phyloP scores from a whole-genome alignment of 2,797 vertebrate species.

The Fistularia tabacaria region DNA sequence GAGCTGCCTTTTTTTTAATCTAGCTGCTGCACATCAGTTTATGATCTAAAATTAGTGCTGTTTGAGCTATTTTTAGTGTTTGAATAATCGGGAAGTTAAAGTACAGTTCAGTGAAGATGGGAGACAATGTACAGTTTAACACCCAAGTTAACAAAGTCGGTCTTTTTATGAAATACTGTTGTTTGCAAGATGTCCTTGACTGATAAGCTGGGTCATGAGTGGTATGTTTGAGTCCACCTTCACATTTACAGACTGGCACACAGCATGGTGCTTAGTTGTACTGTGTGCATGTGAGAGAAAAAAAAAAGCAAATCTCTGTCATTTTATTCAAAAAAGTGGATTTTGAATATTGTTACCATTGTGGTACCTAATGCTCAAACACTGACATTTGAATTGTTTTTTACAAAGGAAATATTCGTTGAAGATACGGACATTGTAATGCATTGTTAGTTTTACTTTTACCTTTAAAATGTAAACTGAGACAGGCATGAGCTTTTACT shows the following conservation, averaged over 20 bases:
- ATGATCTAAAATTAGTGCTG: no score
- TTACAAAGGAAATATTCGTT: background rate
- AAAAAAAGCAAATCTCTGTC: constrained; percentile 22
- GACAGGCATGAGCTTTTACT: no score
- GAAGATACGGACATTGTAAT: no score
- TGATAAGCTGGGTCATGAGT: constrained; percentile 12
- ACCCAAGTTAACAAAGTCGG: background rate
- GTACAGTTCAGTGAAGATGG: no score
- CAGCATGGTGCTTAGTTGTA: background rate
- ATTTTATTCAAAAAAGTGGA: constrained; percentile 19
- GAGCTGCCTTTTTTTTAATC: background rate
- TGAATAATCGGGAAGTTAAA: no score
- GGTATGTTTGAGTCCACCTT: constrained; percentile 12
- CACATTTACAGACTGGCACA: constrained; percentile 3
- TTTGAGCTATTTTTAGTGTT: no score
- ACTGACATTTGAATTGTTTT: background rate
- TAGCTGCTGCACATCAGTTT: background rate
- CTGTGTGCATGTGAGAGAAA: no score
- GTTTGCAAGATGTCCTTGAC: background rate
- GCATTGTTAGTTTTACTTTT: no score
- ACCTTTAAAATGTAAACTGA: no score
- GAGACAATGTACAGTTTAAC: background rate
- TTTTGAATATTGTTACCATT: constrained; percentile 19
- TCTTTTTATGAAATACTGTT: no score
- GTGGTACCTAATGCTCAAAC: constrained; percentile 12